Base-by-base conservation (phyloP, 2,797 vertebrate genomes). In the Chrysolophus pictus region DNA sequence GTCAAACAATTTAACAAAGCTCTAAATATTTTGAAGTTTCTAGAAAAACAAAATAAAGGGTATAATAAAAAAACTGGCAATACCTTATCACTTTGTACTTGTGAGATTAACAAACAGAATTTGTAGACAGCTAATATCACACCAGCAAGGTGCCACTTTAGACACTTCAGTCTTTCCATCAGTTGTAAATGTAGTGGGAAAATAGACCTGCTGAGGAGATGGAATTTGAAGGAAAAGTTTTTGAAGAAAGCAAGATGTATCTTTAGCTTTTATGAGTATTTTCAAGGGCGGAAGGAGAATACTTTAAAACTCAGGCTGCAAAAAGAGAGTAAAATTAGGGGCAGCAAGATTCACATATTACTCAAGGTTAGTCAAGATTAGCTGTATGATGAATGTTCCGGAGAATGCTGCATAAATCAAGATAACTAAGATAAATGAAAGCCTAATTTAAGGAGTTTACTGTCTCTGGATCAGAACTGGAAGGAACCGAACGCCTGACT, bases 351-450 rank as follows among this genome's bases (percentile, higher is more conserved):
- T 95, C 95, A 93, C 95, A 95, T 93, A 93, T 79, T 94, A 86
- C 59, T 88, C 84, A 95, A 95, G 95, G 92, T 95, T 93, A 95
- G 60, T 94, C 42, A 63, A 88, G 94, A 95, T 95, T 84, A 94
- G 73, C 91, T 93, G 49, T 81, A 76, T 95, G 92, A 96, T 96
- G 92, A 93, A 96, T 95, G 90, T 84, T 60, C 67, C 46, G 56
- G 42, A 79, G 88, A 90, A 88, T 0, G 1, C 83, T 88, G 80
- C 90, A 95, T 96, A 95, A 95, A 95, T 96, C 88, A 95, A 88
- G 92, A 82, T 91, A 95, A 95, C 88, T 70, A 89, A 95, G 96
- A 95, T 91, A 92, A 96, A 96, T 96, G 88, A 76, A 89, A 80
- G 60, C 76, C 72, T 95, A 92, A 95, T 94, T 94, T 94, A 85